Conservation (phyloP, 2,113 vertebrate species). For the Gymnarchus niloticus region DNA sequence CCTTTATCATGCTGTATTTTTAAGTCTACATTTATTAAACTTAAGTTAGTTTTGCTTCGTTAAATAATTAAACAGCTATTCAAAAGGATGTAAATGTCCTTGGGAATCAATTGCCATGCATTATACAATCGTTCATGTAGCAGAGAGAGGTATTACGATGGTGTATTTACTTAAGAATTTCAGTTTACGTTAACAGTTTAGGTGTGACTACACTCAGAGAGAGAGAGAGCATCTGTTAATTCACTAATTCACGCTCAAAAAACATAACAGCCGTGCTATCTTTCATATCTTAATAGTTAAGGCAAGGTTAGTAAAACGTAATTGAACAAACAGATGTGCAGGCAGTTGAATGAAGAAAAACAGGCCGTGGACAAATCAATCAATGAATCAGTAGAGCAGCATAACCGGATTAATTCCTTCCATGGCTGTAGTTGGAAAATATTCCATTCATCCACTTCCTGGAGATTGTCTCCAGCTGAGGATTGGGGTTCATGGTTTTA, state of each 20-base stretch:
- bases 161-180: background rate
- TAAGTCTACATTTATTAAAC: no score
- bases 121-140: background rate
- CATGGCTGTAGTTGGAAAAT: background rate
- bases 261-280: background rate
- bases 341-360: no score
- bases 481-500: background rate
- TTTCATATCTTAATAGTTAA: background rate
- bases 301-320: background rate
- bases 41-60: no score
- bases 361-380: background rate
- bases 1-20: no score
- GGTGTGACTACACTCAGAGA: no score
- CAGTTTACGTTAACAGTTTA: background rate
- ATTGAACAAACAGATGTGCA: background rate
- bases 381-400: background rate
- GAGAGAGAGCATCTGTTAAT: no score
- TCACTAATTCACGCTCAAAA: no score
- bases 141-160: background rate
- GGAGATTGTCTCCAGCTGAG: background rate
- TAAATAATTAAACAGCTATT: conserved; percentile 30
- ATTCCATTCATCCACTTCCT: background rate
- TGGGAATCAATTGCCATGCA: background rate
- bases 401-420: background rate
- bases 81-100: conserved; percentile 25